A percentile compares a stretch with the other conserved stretches of the same genome.
These are phyloP conservation scores for Perccottus glenii DNA, from an alignment of 2,113 vertebrate genomes.

Conservation along the genomic window DNA sequence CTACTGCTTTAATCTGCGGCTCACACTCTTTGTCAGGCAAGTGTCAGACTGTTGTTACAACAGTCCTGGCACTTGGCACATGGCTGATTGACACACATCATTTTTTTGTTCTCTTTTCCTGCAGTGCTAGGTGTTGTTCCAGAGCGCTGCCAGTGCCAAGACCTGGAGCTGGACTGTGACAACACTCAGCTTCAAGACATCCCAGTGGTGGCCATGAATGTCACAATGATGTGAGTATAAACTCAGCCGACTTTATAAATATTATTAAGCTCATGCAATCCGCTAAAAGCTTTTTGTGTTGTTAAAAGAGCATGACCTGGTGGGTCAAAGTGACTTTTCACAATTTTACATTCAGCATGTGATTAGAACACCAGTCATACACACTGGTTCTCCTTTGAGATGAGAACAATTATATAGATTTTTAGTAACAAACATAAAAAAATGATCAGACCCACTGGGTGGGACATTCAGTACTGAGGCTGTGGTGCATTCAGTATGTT, in stretches of 20 bases:
- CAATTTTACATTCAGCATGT: no score
- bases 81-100: constrained; percentile 8
- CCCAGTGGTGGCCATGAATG: constrained; percentile 86
- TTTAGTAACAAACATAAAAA: no score
- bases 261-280: neutral
- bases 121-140: constrained; percentile 87
- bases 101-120: constrained; percentile 2
- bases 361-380: no score
- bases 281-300: constrained; percentile 2
- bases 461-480: no score
- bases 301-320: neutral
- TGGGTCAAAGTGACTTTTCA: no score
- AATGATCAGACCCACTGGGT: no score
- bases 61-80: neutral
- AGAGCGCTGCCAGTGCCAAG: constrained; percentile 82
- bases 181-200: constrained; percentile 79
- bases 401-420: no score
- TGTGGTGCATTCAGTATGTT: no score
- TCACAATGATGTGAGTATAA: constrained; percentile 91
- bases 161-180: constrained; percentile 89
- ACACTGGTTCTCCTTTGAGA: no score
- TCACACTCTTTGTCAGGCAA: neutral
- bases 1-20: neutral
- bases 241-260: neutral
- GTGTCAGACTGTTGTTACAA: neutral